Evolutionary conservation across 2,113 vertebrate genomes (phyloP).

Genomic region (Gopherus evgoodei): DNA sequence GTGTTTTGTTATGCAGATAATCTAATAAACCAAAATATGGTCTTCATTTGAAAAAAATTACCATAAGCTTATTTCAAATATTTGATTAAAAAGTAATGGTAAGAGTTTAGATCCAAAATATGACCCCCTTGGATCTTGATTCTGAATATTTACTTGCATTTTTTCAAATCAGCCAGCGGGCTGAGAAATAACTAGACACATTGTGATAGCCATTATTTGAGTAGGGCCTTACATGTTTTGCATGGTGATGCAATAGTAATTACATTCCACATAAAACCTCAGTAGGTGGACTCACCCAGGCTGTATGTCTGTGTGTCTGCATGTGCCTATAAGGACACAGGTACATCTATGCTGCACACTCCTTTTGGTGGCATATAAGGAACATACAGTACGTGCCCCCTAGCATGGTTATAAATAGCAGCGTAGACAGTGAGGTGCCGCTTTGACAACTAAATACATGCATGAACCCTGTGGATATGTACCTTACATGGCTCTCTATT

Average conservation of each 20-base stretch:
- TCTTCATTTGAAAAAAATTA: neutral
- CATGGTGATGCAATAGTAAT: neutral
- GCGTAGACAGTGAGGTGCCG: neutral
- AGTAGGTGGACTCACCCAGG: neutral
- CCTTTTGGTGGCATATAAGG: neutral
- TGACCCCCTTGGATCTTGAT: neutral
- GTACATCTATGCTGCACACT: neutral
- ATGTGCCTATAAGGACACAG: neutral
- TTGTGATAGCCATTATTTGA: neutral
- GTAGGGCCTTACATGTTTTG: neutral
- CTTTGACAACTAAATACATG: neutral
- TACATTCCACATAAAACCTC: neutral
- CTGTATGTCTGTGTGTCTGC: neutral
- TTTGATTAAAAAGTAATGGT: neutral
- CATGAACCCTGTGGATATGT: neutral
- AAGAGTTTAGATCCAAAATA: neutral
- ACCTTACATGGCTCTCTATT: neutral
- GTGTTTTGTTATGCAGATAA: neutral
- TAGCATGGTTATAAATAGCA: neutral
- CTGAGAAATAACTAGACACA: neutral
- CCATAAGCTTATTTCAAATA: neutral
- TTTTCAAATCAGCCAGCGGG: rapidly evolving
- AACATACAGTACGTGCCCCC: neutral
- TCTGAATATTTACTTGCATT: neutral
- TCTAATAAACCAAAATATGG: neutral